Evolutionary conservation across 2,888 invertebrate genomes (phyloP).

Genomic region (Opisthograptis luteolata): DNA sequence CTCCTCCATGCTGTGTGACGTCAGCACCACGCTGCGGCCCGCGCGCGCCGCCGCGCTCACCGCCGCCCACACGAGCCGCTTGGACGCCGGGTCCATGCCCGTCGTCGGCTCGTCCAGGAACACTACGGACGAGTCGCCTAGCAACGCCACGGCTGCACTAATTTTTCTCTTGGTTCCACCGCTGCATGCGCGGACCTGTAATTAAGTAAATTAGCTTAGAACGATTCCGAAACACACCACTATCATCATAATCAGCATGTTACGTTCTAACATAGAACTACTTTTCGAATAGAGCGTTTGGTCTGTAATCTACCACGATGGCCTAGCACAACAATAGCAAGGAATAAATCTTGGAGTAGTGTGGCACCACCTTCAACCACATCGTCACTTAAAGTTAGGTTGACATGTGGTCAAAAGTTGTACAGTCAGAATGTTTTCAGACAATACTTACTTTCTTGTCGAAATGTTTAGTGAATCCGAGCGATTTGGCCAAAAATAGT

Average conservation of each 20-base stretch:
- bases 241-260: too few species aligned
- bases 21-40: slow-evolving; percentile 90
- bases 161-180: slow-evolving; percentile 91
- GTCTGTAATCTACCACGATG: too few species aligned
- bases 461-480: slow-evolving; percentile 85
- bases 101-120: slow-evolving; percentile 88
- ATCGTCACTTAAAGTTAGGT: too few species aligned
- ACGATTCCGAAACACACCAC: too few species aligned
- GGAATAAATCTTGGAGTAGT: too few species aligned
- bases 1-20: slow-evolving; percentile 89
- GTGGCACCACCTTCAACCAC: too few species aligned
- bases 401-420: too few species aligned
- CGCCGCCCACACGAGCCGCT: slow-evolving; percentile 91
- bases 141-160: slow-evolving; percentile 88
- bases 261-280: too few species aligned
- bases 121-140: slow-evolving; percentile 88
- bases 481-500: slow-evolving; percentile 75
- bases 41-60: slow-evolving; percentile 83
- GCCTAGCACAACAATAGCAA: too few species aligned
- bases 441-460: slow-evolving; percentile 80
- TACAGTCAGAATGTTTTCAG: not conserved
- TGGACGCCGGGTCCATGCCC: slow-evolving; percentile 93
- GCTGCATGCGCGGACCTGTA: slow-evolving; percentile 84
- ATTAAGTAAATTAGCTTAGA: not conserved
- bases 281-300: too few species aligned